Evolutionary conservation across 2,797 vertebrate species (phyloP), one percentile per base, ranked within the genome.

Genomic region (Phalloptychus januarius): DNA sequence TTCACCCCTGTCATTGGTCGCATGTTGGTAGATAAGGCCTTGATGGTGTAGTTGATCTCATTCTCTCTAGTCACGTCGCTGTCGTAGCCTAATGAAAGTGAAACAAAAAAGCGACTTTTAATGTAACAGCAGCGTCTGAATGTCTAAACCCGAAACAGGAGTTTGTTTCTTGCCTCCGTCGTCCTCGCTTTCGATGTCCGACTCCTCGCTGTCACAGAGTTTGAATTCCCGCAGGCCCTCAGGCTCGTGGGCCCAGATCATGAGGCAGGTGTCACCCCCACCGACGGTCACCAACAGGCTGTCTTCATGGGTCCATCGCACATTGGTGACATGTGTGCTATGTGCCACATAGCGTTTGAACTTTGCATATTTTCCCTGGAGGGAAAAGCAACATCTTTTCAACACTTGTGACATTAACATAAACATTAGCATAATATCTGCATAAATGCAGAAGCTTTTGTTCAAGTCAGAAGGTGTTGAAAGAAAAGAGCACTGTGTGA

Each of bases 1-100:
- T 99, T 99, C 91, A 97, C 95, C 82, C 98, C 98, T 63, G 96
- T 96, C 98, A 98, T 99, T 71, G 97, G 96, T 91, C 97, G 96
- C 92, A 98, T 96, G 92, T 97, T 99, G 89, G 96, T 97, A 88
- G 97, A 97, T 97, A 99, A 98, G 97, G 98, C 97, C 96, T 97
- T 99, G 92, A 99, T 97, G 96, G 97, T 97, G 91, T 99, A 99
- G 94, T 91, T 97, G 92, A 97, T 97, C 94, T 99, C 98, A 84
- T 98, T 99, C 92, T 99, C 98, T 79, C 96, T 96, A 11, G 96
- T 99, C 75, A 99, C 97, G 85, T 99, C 98, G 44, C 98, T 99
- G 95, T 99, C 98, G 81, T 99, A 99, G 67, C 98, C 98, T 99
- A 91, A 71, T 12, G 83, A 89, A 81, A 79, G 20, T 31, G 25